Evolutionary conservation across 1,140 invertebrate species (phyloP).

Genomic region (Euura lappo): DNA sequence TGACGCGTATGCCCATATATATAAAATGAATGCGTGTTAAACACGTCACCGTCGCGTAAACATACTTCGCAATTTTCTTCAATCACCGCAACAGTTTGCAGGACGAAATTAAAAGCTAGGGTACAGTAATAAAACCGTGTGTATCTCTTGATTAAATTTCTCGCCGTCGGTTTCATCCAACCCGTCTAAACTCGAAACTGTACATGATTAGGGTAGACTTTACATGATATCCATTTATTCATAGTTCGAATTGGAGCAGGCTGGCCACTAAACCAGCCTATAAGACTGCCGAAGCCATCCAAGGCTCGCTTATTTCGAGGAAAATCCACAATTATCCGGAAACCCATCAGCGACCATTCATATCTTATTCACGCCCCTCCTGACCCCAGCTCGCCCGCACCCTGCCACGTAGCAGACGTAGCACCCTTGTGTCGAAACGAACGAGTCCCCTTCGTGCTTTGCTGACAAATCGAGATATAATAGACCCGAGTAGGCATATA

Average conservation of each 20-base stretch:
- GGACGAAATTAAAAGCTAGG: neutral
- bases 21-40: too few relatives aligned
- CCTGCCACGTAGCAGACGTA: constrained; percentile 25
- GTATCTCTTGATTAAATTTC: neutral
- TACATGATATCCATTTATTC: neutral
- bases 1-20: neutral
- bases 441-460: neutral
- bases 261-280: neutral
- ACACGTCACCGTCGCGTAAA: too few relatives aligned
- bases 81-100: too few relatives aligned
- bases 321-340: constrained; percentile 7
- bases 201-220: too few relatives aligned
- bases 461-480: constrained; percentile 9
- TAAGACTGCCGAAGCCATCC: neutral
- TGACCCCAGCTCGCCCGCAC: neutral
- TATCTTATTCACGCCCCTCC: constrained; percentile 1
- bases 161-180: neutral
- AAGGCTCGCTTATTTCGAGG: constrained; percentile 6
- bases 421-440: neutral
- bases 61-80: too few relatives aligned
- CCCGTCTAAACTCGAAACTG: too few relatives aligned
- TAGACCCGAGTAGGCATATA: neutral
- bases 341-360: constrained; percentile 6
- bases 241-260: neutral
- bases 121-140: neutral